Evolutionary conservation across 53 echinoderm and acorn worm genomes (phyloP), one percentile per base, ranked within the genome.

Genomic region (Stichopus horrens): DNA sequence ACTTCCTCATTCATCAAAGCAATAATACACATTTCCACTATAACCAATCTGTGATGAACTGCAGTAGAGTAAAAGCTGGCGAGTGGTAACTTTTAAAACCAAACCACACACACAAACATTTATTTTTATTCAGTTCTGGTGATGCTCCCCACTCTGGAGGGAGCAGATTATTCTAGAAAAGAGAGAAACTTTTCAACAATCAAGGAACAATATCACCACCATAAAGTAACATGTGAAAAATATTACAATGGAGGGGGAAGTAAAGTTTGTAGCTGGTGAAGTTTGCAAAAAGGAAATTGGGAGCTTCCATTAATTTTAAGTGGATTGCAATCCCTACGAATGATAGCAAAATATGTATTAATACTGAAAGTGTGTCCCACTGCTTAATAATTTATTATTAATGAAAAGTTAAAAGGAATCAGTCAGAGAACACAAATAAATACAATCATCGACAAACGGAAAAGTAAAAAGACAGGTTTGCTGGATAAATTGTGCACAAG

Each of bases 401-500:
- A 71, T 71, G 71, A 71, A 71, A 37, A 71, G 71, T 71, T 71
- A 71, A 37, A 71, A 71, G 37, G 37, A 71, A 13, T 71, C 71
- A 13, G n/a, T 71, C 71, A 14, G 19, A 10, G n/a, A 71, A 71
- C 19, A 18, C 14, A 71, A 71, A 59, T 59, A 71, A 71, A 71
- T 71, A n/a, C 71, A 71, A 59, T 11, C 59, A 59, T 59, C 7
- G 9, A 77, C 53, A 76, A 76, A 9, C 51, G 7, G 19, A 58
- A 56, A 76, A 76, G n/a, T 56, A 56, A 81, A 81, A 67, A 71
- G 19, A 16, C n/a, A 7, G 71, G n/a, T 71, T 71, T 71, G 71
- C 81, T 56, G 81, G 56, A 8, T 58, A 81, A 58, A 58, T 21
- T 58, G 58, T 81, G 81, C 81, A 57, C 56, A 81, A 81, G 81